phyloP scores from a whole-genome alignment of 2,113 vertebrate genomes.

The Carassius carassius region DNA sequence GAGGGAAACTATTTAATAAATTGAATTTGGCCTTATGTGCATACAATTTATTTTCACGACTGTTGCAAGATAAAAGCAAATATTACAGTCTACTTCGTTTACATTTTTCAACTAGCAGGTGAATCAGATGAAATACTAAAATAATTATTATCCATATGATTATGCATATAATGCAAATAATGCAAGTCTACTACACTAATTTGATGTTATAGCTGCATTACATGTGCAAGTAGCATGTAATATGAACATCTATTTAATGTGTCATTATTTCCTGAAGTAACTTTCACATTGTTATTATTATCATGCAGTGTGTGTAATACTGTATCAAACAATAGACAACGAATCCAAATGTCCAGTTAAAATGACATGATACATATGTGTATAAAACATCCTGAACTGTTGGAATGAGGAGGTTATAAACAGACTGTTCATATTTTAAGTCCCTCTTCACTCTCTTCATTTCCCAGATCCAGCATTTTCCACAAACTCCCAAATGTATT shows the following conservation, averaged over 20 bases:
- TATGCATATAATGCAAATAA: neutral
- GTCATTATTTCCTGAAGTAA: too few species aligned
- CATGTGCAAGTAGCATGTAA: neutral
- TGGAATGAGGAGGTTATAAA: neutral
- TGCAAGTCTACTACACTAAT: neutral
- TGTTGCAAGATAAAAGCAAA: too few species aligned
- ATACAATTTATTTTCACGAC: neutral
- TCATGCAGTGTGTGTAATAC: neutral
- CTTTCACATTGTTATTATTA: neutral
- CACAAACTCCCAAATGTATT: neutral
- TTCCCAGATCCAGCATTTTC: neutral
- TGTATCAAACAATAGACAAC: neutral
- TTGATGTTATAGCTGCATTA: neutral
- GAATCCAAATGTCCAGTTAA: neutral
- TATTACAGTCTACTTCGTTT: too few species aligned
- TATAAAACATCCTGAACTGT: too few species aligned
- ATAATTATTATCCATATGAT: too few species aligned
- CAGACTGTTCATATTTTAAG: neutral
- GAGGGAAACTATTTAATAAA: neutral
- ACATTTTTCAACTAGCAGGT: too few species aligned
- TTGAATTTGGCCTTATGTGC: neutral
- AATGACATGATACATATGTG: neutral
- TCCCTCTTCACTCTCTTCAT: too few species aligned
- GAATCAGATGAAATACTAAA: neutral
- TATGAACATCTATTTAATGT: too few species aligned